Percentiles rank a stretch among this genome's conserved stretches.
Evolutionary conservation across 2,797 vertebrate genomes (phyloP).

Genomic region (Pangasius larnaudii): DNA sequence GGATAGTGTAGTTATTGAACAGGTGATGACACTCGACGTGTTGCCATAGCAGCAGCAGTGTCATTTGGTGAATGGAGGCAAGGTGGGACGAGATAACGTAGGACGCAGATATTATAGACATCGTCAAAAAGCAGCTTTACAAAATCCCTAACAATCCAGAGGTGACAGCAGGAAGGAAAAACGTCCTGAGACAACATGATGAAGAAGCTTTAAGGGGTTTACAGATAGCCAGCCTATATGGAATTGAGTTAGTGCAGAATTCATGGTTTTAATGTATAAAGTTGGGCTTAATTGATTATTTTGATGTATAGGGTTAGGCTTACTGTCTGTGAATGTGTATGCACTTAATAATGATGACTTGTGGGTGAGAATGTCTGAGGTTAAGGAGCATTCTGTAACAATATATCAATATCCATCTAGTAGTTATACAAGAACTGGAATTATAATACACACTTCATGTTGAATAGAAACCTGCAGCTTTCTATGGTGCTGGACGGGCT

Average conservation of each 20-base stretch:
- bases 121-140: not conserved
- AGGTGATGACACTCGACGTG: not conserved
- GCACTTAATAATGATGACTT: not conserved
- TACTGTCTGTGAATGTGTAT: not conserved
- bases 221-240: not conserved
- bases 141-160: not conserved
- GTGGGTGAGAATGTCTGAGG: not conserved
- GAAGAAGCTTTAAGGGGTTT: not conserved
- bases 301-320: not conserved
- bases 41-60: not conserved
- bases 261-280: not conserved
- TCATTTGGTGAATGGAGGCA: not conserved
- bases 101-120: not conserved
- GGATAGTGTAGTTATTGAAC: not conserved
- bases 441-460: not conserved
- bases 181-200: not conserved
- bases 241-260: not conserved
- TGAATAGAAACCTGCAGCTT: not conserved
- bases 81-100: not conserved
- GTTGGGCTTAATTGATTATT: too few species aligned
- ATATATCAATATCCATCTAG: not conserved
- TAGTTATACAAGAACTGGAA: not conserved
- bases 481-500: not conserved
- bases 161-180: not conserved
- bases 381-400: not conserved